Conservation (phyloP, 1,140 invertebrate species). For the Drosophila persimilis region DNA sequence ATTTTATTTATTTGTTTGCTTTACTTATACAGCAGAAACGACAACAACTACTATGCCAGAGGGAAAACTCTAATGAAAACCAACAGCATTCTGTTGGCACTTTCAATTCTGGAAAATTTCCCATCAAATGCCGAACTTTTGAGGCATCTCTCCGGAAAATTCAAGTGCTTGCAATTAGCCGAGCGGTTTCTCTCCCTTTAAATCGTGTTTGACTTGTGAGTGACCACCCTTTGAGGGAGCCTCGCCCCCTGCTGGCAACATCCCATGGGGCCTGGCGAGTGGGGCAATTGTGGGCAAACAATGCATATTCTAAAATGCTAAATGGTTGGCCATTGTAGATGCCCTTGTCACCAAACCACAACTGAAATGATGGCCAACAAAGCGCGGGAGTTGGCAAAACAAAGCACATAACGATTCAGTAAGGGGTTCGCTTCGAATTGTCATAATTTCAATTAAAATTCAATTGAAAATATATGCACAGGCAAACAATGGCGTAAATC, state of each 20-base stretch:
- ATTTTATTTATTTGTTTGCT: constrained; percentile 47
- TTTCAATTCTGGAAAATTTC: constrained; percentile 22
- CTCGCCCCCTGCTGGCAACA: not conserved
- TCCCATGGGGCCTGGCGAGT: constrained; percentile 17
- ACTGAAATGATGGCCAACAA: constrained; percentile 51
- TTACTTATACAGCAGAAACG: constrained; percentile 23
- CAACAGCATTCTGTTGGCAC: constrained; percentile 4
- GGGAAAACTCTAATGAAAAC: constrained; percentile 29
- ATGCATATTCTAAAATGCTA: constrained; percentile 60
- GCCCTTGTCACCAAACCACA: constrained; percentile 9
- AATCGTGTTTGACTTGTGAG: constrained; percentile 4
- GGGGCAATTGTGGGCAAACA: constrained; percentile 49
- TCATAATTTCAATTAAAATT: constrained; percentile 79
- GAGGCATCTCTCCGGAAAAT: not conserved
- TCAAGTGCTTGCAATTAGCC: constrained; percentile 35
- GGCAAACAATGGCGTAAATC: constrained; percentile 67
- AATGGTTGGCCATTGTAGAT: constrained; percentile 53
- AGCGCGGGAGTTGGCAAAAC: constrained; percentile 38
- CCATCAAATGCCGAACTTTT: not conserved
- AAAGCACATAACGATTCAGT: constrained; percentile 51
- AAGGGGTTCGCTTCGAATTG: constrained; percentile 26
- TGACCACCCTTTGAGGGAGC: too few species aligned
- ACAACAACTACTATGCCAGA: constrained; percentile 11
- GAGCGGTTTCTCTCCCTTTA: not conserved
- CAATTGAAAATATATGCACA: constrained; percentile 78